Evolutionary conservation across 2,113 vertebrate species (phyloP), one percentile per base, ranked within the genome.

Genomic region (Burhinus bistriatus): DNA sequence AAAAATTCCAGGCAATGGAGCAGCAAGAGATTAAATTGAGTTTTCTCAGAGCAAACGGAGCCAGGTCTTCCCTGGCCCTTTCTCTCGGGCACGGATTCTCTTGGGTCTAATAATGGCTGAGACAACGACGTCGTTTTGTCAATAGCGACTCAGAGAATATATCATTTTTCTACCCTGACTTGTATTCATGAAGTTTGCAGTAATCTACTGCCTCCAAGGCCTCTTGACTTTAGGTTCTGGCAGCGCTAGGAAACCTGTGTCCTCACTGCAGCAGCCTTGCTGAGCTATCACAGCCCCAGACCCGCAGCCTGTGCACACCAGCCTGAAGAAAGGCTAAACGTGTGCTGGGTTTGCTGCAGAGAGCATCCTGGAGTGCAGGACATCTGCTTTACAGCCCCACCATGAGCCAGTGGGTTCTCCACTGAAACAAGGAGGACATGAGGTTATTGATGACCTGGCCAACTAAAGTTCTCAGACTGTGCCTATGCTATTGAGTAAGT

Each of bases 1-100:
- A 54, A 68, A 87, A 80, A 95, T 72, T 94, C 91, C 82, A 77
- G 62, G 82, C 57, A 30, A 55, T 9, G 58, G 42, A 93, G 66
- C 79, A 89, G 40, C 65, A 61, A 66, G 71, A 12, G 45, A 92
- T 62, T 38, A 66, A 80, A 84, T 4, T 7, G 86, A 87, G 42
- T 84, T 62, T 76, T 71, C 29, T 59, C 51, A 30, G 49, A 42
- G 55, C 26, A 45, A 92, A 68, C 20, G 42, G 66, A 87, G 51
- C 23, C 49, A 73, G 62, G 61, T 42, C n/a, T 69, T 70, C 38
- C 61, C 72, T 5, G 2, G 49, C 25, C 22, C 34, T 15, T 83
- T 52, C 54, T 79, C 42, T 68, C 1, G 0, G 30, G 55, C 26
- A 52, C 5, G 3, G 70, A 57, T 82, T 78, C 52, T 90, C 77